Base-by-base conservation (phyloP, 2,888 invertebrate genomes). In the Volucella inflata region DNA sequence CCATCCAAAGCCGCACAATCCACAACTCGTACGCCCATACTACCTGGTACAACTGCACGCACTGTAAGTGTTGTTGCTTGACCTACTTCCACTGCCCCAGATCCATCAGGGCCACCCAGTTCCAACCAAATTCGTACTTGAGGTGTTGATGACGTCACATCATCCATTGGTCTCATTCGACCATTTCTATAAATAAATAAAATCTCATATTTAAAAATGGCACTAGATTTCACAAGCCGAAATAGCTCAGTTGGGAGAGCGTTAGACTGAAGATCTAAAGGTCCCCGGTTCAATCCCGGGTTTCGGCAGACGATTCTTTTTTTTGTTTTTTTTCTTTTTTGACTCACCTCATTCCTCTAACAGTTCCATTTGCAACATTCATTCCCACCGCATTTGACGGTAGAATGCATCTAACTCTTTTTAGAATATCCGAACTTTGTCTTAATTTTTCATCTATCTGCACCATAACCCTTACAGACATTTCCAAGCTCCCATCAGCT, bases 1-100 rank as follows among this genome's bases (percentile, higher is more conserved):
- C 96, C 96, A 89, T 97, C 96, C 89, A 96, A 95, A 0, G 96
- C 96, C 3, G 95, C 92, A 91, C 97, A 97, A 89, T 96, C 95
- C 0, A 96, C 95, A 42, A 96, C 94, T 87, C 95, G 94, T 75
- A 96, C 94, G 40, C 95, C 96, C 82, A 96, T 94, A 17, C 95
- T 95, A 88, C 94, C 96, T 94, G 93, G 88, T 89, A 94, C 89
- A 71, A 92, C 89, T 62, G 92, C 91, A 70, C 91, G 90, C n/a
- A 92, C 90, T 2, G 91, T 94, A n/a, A 96, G 91, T 65, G 94
- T 93, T 14, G 95, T 95, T 17, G 94, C 94, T 90, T 96, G 95
- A 11, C 96, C 96, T 62, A 96, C 96, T 91, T 95, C 95, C 9
- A 96, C 94, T 4, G 94, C 94, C 11, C 92, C 93, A 0, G 93